Evolutionary conservation across 2,113 vertebrate genomes (phyloP), one percentile per base, ranked within the genome.

Genomic region (Atlantisia rogersi): DNA sequence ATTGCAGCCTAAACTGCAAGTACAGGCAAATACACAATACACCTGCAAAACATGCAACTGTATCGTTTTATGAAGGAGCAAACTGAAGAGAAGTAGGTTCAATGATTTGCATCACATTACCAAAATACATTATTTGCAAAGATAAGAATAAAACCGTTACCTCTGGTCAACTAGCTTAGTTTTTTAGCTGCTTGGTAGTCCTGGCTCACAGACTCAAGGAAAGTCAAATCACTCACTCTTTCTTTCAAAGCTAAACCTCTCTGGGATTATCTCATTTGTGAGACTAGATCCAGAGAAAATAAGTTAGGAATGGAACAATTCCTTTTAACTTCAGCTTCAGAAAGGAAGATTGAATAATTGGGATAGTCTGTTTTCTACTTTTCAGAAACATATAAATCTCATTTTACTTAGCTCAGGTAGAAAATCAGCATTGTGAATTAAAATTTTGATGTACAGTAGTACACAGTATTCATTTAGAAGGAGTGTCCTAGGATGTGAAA

Each of bases 281-380:
- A 96, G 94, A 75, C 21, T 53, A 96, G 92, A 92, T 94, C 90
- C 94, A 96, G 94, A 90, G 44, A 97, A 96, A 96, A 96, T 81
- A 94, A 92, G 8, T 62, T 60, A 71, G 73, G 53, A 94, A 78
- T 35, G 69, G 94, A 94, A 92, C 53, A 95, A 84, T 67, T 25
- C 11, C 35, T 94, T 90, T 93, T 65, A 82, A 78, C 39, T 90
- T 83, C 56, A 76, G n/a, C 15, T 94, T 16, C 48, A 91, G 73
- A 76, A 86, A 91, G 73, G 73, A 83, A 84, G 7, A 62, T 0
- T 68, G 42, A 92, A 78, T 62, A 78, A 75, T 50, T 39, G 6
- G 28, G 21, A 11, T 90, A 71, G 64, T 59, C 88, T 77, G 10
- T 86, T 78, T 70, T 12, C 10, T 56, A 48, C 32, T 80, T 92